These are phyloP conservation scores for Seira sanloemensis DNA, from an alignment of 2,888 invertebrate genomes.

Conservation along the genomic window DNA sequence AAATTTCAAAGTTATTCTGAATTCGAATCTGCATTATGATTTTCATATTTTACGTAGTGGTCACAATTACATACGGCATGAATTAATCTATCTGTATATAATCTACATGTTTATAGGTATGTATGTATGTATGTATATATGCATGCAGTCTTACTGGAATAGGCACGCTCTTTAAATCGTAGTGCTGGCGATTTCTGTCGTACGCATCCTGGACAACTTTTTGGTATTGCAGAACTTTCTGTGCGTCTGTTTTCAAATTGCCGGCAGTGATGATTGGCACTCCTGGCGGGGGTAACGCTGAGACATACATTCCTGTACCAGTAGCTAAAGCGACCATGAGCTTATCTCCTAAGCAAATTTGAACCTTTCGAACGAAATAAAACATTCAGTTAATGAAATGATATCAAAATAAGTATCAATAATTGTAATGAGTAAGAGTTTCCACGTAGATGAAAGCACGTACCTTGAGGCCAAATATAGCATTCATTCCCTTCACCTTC, in stretches of 20 bases:
- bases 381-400: not conserved
- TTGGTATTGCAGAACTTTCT: conserved; percentile 82
- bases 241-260: conserved; percentile 81
- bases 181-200: conserved; percentile 84
- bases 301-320: conserved; percentile 88
- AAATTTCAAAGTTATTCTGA: too few species aligned
- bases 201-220: conserved; percentile 83
- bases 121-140: too few species aligned
- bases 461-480: conserved; percentile 89
- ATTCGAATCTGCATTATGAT: too few species aligned
- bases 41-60: too few species aligned
- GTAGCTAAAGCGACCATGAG: conserved; percentile 92
- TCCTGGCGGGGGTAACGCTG: conserved; percentile 86
- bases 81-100: too few species aligned
- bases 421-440: too few species aligned
- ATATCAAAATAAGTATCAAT: too few species aligned
- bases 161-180: conserved; percentile 78
- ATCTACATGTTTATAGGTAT: too few species aligned
- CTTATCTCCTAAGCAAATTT: conserved; percentile 90
- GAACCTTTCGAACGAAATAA: conserved; percentile 77
- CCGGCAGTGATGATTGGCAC: conserved; percentile 84
- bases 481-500: conserved; percentile 95
- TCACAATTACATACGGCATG: too few species aligned
- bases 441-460: too few species aligned
- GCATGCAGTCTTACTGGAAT: conserved; percentile 74